Percentiles rank a stretch among this genome's conserved stretches.
These are phyloP conservation scores for Dysidea cf. avara DNA, from an alignment of 37 sponge, comb jelly and placozoan genomes.

Conservation along the genomic window DNA sequence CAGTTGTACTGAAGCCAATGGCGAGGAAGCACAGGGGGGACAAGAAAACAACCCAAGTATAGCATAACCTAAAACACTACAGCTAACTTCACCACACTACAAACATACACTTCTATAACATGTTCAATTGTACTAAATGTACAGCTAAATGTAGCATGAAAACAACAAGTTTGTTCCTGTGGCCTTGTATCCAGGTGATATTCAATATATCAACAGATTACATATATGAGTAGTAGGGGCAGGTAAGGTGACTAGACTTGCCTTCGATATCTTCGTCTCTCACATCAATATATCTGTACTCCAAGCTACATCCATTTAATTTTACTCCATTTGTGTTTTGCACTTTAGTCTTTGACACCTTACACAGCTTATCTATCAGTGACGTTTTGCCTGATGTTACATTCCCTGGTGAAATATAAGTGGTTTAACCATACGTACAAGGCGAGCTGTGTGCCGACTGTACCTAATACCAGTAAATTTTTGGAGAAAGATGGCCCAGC, in stretches of 20 bases:
- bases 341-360: constrained; percentile 30
- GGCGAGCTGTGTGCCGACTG: not conserved
- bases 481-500: constrained; percentile 54
- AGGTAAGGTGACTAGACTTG: constrained; percentile 11
- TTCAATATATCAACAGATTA: not conserved
- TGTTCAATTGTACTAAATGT: no score
- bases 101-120: not conserved
- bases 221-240: not conserved
- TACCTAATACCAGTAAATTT: constrained; percentile 78
- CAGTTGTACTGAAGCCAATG: no score
- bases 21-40: no score
- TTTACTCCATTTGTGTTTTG: constrained; percentile 34
- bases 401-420: constrained; percentile 52
- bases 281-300: constrained; percentile 81
- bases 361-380: constrained; percentile 76
- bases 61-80: no score
- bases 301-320: constrained; percentile 71
- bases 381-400: constrained; percentile 82
- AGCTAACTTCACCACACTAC: not conserved
- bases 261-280: constrained; percentile 91
- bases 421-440: not conserved
- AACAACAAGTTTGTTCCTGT: no score
- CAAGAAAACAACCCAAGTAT: no score
- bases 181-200: no score
- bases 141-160: no score